A percentile compares a stretch with the other conserved stretches of the same genome.
phyloP scores from a whole-genome alignment of 1,140 invertebrate species.

The Drosophila ambigua region DNA sequence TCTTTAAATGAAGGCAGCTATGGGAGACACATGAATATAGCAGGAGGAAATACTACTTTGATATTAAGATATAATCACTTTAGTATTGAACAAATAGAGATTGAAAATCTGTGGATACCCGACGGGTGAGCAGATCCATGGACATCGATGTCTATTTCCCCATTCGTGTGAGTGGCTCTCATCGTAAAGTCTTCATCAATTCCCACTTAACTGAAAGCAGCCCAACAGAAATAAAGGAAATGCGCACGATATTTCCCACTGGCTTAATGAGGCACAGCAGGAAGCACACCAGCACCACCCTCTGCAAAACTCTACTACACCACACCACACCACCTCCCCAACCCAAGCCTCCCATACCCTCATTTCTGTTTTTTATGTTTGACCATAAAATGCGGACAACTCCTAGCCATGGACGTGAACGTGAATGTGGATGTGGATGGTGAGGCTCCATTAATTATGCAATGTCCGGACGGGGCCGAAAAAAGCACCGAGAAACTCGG shows the following conservation, averaged over 20 bases:
- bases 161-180: no score
- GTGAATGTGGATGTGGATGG: slow-evolving; percentile 29
- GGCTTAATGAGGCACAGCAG: slow-evolving; percentile 52
- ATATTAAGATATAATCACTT: no score
- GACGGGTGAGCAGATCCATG: no score
- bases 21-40: no score
- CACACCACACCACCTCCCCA: no score
- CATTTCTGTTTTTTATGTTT: slow-evolving; percentile 40
- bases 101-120: no score
- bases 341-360: no score
- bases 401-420: slow-evolving; percentile 22
- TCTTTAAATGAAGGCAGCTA: no score
- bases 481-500: slow-evolving; percentile 28
- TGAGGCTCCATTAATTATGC: slow-evolving; percentile 51
- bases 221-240: slow-evolving; percentile 15
- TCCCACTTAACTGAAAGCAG: slow-evolving; percentile 35
- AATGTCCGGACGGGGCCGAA: slow-evolving; percentile 40
- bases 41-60: no score
- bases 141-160: no score
- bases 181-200: slow-evolving; percentile 47
- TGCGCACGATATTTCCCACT: slow-evolving; percentile 19
- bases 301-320: no score
- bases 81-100: no score
- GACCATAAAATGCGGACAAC: slow-evolving; percentile 54
- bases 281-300: not conserved